These are phyloP conservation scores for Cirrhinus molitorella DNA, from an alignment of 2,797 vertebrate species.

Conservation along the genomic window DNA sequence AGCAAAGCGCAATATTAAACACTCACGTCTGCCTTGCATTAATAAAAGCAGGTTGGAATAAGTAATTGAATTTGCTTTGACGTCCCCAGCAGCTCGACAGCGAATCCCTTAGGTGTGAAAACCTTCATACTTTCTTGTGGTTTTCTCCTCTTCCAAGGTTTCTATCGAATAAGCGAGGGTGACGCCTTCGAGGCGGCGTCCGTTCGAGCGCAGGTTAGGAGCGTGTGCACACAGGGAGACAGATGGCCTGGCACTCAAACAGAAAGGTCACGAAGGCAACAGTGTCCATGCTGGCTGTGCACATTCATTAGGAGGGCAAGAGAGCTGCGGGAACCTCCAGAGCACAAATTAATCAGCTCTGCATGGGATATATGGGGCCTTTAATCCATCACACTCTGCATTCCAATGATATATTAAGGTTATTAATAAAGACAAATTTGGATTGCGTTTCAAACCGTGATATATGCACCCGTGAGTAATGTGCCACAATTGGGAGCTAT, in stretches of 20 bases:
- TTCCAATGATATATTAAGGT: constrained; percentile 81
- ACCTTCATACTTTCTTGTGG: constrained; percentile 56
- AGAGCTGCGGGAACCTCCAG: constrained; percentile 60
- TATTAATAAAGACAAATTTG: constrained; percentile 76
- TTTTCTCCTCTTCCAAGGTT: constrained; percentile 50
- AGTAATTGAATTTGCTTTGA: constrained; percentile 51
- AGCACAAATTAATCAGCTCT: constrained; percentile 63
- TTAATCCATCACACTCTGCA: constrained; percentile 78
- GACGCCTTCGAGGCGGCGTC: constrained; percentile 15
- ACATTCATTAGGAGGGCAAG: constrained; percentile 77
- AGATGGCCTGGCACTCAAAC: constrained; percentile 76
- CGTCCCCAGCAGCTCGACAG: constrained; percentile 41
- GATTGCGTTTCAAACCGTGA: constrained; percentile 53
- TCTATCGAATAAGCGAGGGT: constrained; percentile 21
- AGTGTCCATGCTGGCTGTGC: constrained; percentile 77
- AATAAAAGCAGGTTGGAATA: constrained; percentile 64
- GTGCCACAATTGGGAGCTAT: constrained; percentile 34
- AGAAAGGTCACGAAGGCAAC: constrained; percentile 70
- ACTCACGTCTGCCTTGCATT: constrained; percentile 54
- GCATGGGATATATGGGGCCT: constrained; percentile 76
- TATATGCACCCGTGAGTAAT: constrained; percentile 45
- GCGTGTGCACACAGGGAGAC: constrained; percentile 74
- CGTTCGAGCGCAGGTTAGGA: constrained; percentile 52
- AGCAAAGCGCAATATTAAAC: constrained; percentile 54
- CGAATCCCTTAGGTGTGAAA: constrained; percentile 61